Evolutionary conservation across 2,888 invertebrate genomes (phyloP).

Genomic region (Prenolepis imparis): DNA sequence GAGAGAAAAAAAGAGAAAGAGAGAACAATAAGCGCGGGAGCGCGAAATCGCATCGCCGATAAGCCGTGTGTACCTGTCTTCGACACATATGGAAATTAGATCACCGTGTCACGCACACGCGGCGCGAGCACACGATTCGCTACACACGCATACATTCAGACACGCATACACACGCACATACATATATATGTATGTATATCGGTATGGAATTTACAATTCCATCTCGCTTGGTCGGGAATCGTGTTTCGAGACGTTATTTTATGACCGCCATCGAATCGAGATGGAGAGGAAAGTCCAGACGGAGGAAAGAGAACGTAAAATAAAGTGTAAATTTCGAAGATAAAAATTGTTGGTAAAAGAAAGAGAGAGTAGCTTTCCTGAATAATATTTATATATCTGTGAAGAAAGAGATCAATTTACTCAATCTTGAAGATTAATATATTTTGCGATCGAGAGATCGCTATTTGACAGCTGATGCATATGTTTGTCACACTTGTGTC

Average conservation of each 20-base stretch:
- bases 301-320: not conserved
- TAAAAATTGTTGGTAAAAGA: not conserved
- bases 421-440: constrained; percentile 17
- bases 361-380: not conserved
- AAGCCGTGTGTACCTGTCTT: constrained; percentile 30
- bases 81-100: constrained; percentile 70
- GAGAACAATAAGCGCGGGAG: constrained; percentile 39
- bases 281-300: not conserved
- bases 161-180: not conserved
- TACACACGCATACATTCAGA: not conserved
- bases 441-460: not conserved
- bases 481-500: not conserved
- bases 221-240: constrained; percentile 32
- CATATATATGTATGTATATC: not conserved
- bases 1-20: not conserved
- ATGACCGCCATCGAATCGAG: not conserved
- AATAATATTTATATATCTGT: not conserved
- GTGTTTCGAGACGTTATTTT: constrained; percentile 15
- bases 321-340: not conserved
- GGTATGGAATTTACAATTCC: not conserved
- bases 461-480: not conserved
- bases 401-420: not conserved
- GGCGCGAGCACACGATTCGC: constrained; percentile 26
- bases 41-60: constrained; percentile 61
- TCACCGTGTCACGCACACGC: constrained; percentile 66